Evolutionary conservation across 2,113 vertebrate species (phyloP), one percentile per base, ranked within the genome.

Genomic region (Periophthalmodon schlosseri): DNA sequence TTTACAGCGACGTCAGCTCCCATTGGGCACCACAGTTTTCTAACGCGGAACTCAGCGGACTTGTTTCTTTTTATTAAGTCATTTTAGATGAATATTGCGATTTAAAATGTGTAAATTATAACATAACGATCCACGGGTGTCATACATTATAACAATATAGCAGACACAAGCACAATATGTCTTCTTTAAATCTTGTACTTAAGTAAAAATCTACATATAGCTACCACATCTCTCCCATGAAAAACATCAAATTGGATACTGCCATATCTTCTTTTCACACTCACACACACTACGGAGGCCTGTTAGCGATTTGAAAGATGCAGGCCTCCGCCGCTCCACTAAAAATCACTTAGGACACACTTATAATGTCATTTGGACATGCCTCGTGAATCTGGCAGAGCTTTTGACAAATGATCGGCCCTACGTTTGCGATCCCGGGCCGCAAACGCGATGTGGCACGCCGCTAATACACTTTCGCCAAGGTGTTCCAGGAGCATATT

Each of bases 401-500:
- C 74, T n/a, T 36, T 24, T 70, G 65, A 85, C 68, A 81, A 83
- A 75, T 71, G 52, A 84, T 57, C 77, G 47, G 77, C 73, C 44
- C 73, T 67, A 39, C 39, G 74, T 78, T 80, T 84, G 70, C 73
- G 73, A 85, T 85, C 87, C 75, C 50, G 58, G 46, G 63, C 69
- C 71, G 71, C 46, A 86, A 82, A 81, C 84, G 67, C 69, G 78
- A 85, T 83, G 68, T 65, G 88, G 77, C 73, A 77, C 77, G 78
- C 75, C 70, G 77, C 80, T 84, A 84, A 88, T 80, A 81, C 75
- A 74, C 82, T 86, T 87, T 87, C 68, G 72, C 76, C 28, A 57
- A 69, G 84, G 77, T 84, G 79, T 76, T 84, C 80, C 68, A 47
- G 80, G 82, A 86, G 60, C 78, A 80, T 78, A 85, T 84, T 84